Percentiles rank a stretch among this genome's conserved stretches.
phyloP scores from a whole-genome alignment of 2,113 vertebrate species.

The Setophaga petechia region DNA sequence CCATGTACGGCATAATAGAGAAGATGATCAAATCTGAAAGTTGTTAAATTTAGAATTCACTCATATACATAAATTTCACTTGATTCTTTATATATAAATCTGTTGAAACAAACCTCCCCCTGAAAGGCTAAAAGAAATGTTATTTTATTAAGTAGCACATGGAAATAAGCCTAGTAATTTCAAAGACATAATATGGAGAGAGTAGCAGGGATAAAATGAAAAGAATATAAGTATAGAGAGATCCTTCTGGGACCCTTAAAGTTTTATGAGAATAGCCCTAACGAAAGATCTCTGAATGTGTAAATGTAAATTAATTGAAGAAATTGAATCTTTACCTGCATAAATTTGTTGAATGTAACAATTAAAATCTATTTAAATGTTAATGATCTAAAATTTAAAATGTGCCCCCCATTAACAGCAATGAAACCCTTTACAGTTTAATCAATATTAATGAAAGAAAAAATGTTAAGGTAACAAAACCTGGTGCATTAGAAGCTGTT shows the following conservation, averaged over 20 bases:
- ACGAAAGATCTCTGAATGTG: background rate
- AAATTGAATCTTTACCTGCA: slow-evolving; percentile 50
- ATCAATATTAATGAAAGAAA: slow-evolving; percentile 63
- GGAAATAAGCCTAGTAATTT: slow-evolving; percentile 40
- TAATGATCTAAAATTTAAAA: slow-evolving; percentile 58
- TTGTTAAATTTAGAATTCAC: background rate
- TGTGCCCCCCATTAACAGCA: slow-evolving; percentile 23
- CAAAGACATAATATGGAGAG: slow-evolving; percentile 28
- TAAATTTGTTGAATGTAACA: slow-evolving; percentile 51
- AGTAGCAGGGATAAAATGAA: slow-evolving; percentile 18
- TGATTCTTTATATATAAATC: background rate
- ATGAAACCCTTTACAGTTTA: slow-evolving; percentile 38
- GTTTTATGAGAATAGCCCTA: slow-evolving; percentile 41
- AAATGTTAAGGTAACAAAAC: slow-evolving; percentile 61
- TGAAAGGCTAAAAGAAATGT: slow-evolving; percentile 4
- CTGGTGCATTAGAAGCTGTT: slow-evolving; percentile 26
- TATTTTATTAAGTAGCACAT: slow-evolving; percentile 9
- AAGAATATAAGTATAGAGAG: slow-evolving; percentile 8
- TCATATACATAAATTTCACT: background rate
- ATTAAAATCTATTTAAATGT: slow-evolving; percentile 62
- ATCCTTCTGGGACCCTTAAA: slow-evolving; percentile 37
- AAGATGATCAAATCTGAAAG: background rate
- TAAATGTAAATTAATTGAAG: slow-evolving; percentile 57
- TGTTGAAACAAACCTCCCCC: slow-evolving; percentile 12
- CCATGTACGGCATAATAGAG: background rate